phyloP scores from a whole-genome alignment of 2,888 invertebrate species.

The Minunthozetes semirufus region DNA sequence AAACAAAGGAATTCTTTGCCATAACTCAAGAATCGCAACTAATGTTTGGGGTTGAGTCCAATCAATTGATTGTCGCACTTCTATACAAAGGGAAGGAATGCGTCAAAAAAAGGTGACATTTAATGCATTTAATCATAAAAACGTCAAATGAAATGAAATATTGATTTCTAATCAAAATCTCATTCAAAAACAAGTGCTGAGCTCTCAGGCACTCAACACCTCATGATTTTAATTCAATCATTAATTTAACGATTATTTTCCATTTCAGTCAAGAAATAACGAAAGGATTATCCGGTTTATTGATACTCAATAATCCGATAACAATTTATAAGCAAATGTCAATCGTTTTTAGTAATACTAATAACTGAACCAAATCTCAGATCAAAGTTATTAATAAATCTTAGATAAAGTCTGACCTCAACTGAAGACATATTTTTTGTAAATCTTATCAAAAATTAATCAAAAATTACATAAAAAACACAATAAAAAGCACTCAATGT shows the following conservation, averaged over 20 bases:
- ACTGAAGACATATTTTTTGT: too few species aligned
- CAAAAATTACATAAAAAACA: not conserved
- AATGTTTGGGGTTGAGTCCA: conserved; percentile 16
- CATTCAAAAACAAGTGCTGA: not conserved
- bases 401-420: not conserved
- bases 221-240: too few species aligned
- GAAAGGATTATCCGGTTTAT: conserved; percentile 10
- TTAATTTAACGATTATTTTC: not conserved
- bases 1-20: conserved; percentile 22
- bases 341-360: conserved; percentile 14
- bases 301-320: conserved; percentile 1
- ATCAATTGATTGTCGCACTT: conserved; percentile 20
- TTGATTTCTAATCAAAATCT: not conserved
- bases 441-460: too few species aligned
- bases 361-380: not conserved
- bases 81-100: conserved; percentile 8
- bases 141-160: not conserved
- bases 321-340: conserved; percentile 26
- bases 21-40: conserved; percentile 17
- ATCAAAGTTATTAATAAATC: not conserved
- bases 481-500: not conserved
- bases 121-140: not conserved
- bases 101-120: conserved; percentile 13
- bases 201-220: too few species aligned
- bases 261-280: not conserved